phyloP scores from a whole-genome alignment of 1,140 invertebrate genomes.

The Ooceraea biroi region DNA sequence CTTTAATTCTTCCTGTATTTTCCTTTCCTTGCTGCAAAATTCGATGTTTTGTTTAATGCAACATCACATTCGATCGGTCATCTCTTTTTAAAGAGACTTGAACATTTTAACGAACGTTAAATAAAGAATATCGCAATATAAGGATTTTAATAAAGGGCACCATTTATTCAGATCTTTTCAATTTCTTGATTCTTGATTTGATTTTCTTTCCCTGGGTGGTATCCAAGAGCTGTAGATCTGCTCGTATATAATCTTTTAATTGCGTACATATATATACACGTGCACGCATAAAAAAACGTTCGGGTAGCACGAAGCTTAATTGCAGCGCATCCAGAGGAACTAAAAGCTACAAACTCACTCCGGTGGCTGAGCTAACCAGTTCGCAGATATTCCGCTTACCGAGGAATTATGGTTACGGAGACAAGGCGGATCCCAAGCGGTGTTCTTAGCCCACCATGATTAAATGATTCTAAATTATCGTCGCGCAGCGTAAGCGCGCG shows the following conservation, averaged over 20 bases:
- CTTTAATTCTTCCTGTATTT: too few species aligned
- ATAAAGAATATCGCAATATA: too few species aligned
- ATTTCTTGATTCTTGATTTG: neutral
- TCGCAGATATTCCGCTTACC: conserved; percentile 12
- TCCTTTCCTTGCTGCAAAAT: too few species aligned
- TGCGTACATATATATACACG: neutral
- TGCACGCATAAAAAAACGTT: neutral
- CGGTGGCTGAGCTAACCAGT: conserved; percentile 1
- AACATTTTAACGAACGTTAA: too few species aligned
- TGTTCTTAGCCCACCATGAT: conserved; percentile 15
- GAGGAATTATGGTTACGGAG: conserved; percentile 31
- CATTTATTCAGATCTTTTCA: too few species aligned
- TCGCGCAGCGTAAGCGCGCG: neutral
- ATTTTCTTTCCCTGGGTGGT: neutral
- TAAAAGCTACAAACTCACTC: conserved; percentile 20
- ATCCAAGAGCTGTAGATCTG: neutral
- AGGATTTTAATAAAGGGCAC: too few species aligned
- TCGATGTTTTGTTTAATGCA: too few species aligned
- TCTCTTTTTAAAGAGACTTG: too few species aligned
- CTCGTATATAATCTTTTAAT: neutral
- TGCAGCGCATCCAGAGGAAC: neutral
- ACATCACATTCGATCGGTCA: too few species aligned
- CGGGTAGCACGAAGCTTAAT: conserved; percentile 30
- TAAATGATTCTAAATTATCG: conserved; percentile 52
- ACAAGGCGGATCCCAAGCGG: conserved; percentile 11